Evolutionary conservation across 2,797 vertebrate species (phyloP), one percentile per base, ranked within the genome.

Genomic region (Decapterus maruadsi): DNA sequence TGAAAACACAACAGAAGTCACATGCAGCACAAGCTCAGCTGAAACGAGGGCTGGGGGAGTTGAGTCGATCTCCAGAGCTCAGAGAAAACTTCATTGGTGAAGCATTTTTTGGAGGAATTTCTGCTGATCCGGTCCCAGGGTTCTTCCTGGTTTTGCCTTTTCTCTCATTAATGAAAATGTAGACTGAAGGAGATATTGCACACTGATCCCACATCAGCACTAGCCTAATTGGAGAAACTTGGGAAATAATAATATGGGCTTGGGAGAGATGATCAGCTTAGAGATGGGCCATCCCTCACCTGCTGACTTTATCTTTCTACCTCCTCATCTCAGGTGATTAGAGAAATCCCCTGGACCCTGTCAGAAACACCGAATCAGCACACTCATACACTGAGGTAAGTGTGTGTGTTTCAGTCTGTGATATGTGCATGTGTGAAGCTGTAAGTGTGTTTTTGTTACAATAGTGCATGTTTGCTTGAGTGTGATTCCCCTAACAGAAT

Each of bases 311-410:
- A 45, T 90, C 70, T 84, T 83, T 87, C 76, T 85, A 11, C 78
- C 63, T 78, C 68, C 72, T 87, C 85, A 58, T 89, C 79, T 81
- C 87, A 92, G 90, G 90, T 91, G 87, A 90, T 90, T 88, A 92
- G 83, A 90, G 80, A 80, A 61, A 89, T 80, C 87, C 86, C 81
- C 85, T 58, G 80, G 89, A 90, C 86, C 79, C 86, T 60, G 87
- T 90, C 87, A 84, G 90, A 88, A 87, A 69, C 74, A 73, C 88
- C 1, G 69, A 68, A 83, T 90, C 90, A 91, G 90, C 89, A 92
- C 84, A 89, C 80, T 86, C 79, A 85, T 59, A 89, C 83, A 86
- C 89, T 90, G 91, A 93, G 92, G 91, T 92, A 70, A 91, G 90
- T 85, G 73, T 8, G 46, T 61, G n/a, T 20, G n/a, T 57, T 29